Conservation (phyloP, 2,888 invertebrate genomes). For the Metalampra italica region DNA sequence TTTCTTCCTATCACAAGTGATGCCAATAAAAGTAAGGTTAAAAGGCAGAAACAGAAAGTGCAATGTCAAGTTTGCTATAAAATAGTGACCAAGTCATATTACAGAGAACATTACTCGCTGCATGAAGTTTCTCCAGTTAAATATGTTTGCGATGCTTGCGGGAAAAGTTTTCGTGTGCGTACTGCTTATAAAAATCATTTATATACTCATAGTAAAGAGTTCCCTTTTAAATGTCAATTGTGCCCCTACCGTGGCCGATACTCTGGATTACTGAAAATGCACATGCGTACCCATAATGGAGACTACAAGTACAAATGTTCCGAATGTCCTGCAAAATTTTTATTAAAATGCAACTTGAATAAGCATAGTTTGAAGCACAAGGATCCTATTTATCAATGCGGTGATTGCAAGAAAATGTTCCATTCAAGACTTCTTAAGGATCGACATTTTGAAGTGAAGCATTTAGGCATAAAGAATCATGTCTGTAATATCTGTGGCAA, state of each 20-base stretch:
- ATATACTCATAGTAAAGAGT: slow-evolving; percentile 12
- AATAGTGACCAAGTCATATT: slow-evolving; percentile 41
- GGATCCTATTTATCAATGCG: slow-evolving; percentile 39
- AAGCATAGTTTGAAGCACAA: slow-evolving; percentile 38
- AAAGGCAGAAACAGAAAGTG: slow-evolving; percentile 19
- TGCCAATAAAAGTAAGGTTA: slow-evolving; percentile 10
- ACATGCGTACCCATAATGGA: slow-evolving; percentile 13
- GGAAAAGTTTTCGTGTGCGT: slow-evolving; percentile 41
- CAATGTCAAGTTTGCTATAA: slow-evolving; percentile 35
- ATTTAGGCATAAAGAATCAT: slow-evolving; percentile 44
- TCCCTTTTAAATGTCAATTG: slow-evolving; percentile 16
- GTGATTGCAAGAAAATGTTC: slow-evolving; percentile 38
- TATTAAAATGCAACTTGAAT: slow-evolving; percentile 42
- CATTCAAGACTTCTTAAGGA: slow-evolving; percentile 35
- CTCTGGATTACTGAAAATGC: slow-evolving; percentile 14
- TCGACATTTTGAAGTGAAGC: slow-evolving; percentile 40
- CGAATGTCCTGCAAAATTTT: slow-evolving; percentile 38
- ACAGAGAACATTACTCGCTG: slow-evolving; percentile 47
- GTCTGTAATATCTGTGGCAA: slow-evolving; percentile 48
- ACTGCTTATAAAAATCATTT: slow-evolving; percentile 38
- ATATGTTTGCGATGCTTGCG: slow-evolving; percentile 53
- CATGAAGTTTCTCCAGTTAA: slow-evolving; percentile 48
- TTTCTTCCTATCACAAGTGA: background rate
- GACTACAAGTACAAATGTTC: slow-evolving; percentile 44
- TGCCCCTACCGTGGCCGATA: slow-evolving; percentile 20